A percentile compares a stretch with the other conserved stretches of the same genome.
These are phyloP conservation scores for Gerris lacustris DNA, from an alignment of 2,888 invertebrate genomes.

Conservation along the genomic window DNA sequence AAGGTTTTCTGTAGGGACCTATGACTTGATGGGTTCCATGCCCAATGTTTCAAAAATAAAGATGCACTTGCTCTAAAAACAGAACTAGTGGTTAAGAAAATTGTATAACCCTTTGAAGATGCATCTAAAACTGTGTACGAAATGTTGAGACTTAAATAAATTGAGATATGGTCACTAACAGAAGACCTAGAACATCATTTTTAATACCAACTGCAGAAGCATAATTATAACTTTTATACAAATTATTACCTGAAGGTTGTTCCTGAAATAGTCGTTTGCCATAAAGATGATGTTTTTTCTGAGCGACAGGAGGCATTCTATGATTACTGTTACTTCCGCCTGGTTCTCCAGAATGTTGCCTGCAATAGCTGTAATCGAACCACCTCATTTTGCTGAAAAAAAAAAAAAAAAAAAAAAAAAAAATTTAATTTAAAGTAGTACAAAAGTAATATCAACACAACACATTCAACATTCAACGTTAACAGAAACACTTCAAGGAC, in stretches of 20 bases:
- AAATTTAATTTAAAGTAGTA: conserved; percentile 14
- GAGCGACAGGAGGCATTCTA: conserved; percentile 50
- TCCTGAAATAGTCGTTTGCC: conserved; percentile 76
- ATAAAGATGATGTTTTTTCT: conserved; percentile 88
- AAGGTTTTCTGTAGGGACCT: too few relatives aligned
- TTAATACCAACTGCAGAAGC: too few relatives aligned
- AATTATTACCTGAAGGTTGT: conserved; percentile 29
- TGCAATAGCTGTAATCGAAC: conserved; percentile 46
- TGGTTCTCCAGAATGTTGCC: conserved; percentile 38
- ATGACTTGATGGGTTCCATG: too few relatives aligned
- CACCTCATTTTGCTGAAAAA: conserved; percentile 47
- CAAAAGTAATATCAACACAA: neutral
- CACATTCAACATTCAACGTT: neutral
- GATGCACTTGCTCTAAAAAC: too few relatives aligned
- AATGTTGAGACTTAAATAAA: too few relatives aligned
- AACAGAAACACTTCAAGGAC: neutral
- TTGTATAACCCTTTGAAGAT: too few relatives aligned
- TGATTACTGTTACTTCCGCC: conserved; percentile 39
- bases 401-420: conserved; percentile 15
- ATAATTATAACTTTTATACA: neutral
- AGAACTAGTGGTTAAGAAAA: too few relatives aligned
- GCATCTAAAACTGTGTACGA: too few relatives aligned
- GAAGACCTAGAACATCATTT: too few relatives aligned
- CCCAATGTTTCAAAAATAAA: too few relatives aligned
- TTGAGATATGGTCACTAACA: too few relatives aligned